These are phyloP conservation scores for Gymnosoma rotundatum DNA, from an alignment of 2,888 invertebrate genomes.

Conservation along the genomic window DNA sequence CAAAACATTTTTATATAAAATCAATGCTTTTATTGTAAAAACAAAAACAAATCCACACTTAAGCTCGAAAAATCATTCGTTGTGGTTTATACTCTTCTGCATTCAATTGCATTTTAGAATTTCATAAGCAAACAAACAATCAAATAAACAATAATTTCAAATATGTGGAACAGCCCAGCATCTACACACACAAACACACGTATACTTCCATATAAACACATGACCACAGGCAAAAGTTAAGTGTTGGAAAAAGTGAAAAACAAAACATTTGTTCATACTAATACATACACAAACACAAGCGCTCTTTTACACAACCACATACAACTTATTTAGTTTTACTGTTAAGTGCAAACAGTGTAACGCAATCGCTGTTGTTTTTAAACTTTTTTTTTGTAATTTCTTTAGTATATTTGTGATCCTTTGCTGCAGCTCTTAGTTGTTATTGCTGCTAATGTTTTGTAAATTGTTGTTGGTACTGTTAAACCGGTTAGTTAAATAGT, in stretches of 20 bases:
- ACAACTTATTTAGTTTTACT: constrained; percentile 23
- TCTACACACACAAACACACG: neutral
- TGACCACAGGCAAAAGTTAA: constrained; percentile 61
- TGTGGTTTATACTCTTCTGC: constrained; percentile 49
- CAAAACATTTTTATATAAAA: constrained; percentile 32
- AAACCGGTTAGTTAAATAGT: constrained; percentile 68
- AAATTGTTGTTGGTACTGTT: constrained; percentile 59
- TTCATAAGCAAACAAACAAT: constrained; percentile 10
- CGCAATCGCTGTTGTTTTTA: constrained; percentile 16
- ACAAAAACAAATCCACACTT: constrained; percentile 36
- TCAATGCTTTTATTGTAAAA: constrained; percentile 39
- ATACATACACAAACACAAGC: neutral
- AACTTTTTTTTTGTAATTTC: constrained; percentile 15
- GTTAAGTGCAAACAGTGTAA: constrained; percentile 29
- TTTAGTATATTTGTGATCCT: constrained; percentile 61
- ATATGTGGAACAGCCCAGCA: constrained; percentile 7
- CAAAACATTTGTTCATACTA: neutral
- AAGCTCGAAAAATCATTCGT: constrained; percentile 38
- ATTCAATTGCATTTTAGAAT: constrained; percentile 44
- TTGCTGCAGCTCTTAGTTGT: constrained; percentile 25
- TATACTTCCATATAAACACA: neutral
- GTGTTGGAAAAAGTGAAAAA: constrained; percentile 42
- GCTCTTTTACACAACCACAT: neutral
- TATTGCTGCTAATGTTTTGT: neutral
- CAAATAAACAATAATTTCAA: constrained; percentile 9